phyloP scores from a whole-genome alignment of 92 coral and sea anemone species.

The Montipora capitata region DNA sequence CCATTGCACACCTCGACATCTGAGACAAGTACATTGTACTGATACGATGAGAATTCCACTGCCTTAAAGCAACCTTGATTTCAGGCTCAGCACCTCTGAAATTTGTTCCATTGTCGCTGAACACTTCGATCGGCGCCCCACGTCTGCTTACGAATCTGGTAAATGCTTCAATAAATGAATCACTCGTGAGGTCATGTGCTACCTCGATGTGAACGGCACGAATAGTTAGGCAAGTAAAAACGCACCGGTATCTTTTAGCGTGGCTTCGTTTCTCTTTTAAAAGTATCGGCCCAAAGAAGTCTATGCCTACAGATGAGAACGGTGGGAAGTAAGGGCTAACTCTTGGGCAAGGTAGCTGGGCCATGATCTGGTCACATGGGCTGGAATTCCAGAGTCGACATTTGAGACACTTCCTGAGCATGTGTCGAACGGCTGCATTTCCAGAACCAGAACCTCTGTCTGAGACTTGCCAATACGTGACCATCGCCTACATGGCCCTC shows the following conservation, averaged over 20 bases:
- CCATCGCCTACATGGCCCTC: conserved; percentile 21
- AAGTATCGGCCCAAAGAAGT: conserved; percentile 36
- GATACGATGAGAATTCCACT: no score
- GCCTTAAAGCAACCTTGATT: no score
- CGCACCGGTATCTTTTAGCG: conserved; percentile 37
- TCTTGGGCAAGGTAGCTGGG: background rate
- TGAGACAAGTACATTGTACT: conserved; percentile 9
- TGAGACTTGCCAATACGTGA: conserved; percentile 11
- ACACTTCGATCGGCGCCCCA: background rate
- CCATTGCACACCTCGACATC: no score
- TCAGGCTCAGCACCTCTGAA: no score
- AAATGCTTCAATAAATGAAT: conserved; percentile 9
- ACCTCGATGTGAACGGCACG: conserved; percentile 10
- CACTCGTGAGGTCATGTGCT: conserved; percentile 2
- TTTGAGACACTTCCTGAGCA: background rate
- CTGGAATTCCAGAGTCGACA: conserved; percentile 9
- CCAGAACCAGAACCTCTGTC: conserved; percentile 30
- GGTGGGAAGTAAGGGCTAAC: background rate
- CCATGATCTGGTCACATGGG: conserved; percentile 11
- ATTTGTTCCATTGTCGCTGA: no score
- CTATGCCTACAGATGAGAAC: background rate
- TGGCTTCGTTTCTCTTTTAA: conserved; percentile 34
- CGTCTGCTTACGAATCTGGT: conserved; percentile 21
- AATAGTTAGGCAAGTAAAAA: conserved; percentile 42
- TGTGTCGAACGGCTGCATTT: conserved; percentile 3